Percentiles rank a stretch among this genome's conserved stretches.
phyloP scores from a whole-genome alignment of 2,888 invertebrate genomes.

The Fissipunctia ypsillon region DNA sequence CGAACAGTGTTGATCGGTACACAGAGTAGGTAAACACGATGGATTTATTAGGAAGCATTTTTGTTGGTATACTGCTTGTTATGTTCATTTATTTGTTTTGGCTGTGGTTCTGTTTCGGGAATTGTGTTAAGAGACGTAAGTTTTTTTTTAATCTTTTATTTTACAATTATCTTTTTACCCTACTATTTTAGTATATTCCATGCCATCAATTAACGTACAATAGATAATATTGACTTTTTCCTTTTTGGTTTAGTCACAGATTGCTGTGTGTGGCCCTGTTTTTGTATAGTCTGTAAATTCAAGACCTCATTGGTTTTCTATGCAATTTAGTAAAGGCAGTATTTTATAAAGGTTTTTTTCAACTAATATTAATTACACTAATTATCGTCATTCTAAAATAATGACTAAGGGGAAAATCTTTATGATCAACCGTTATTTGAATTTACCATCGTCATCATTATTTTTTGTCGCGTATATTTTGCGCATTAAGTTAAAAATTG shows the following conservation, averaged over 20 bases:
- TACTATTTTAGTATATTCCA: background rate
- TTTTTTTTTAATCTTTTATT: constrained; percentile 40
- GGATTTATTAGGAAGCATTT: constrained; percentile 74
- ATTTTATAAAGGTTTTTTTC: background rate
- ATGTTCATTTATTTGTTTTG: constrained; percentile 84
- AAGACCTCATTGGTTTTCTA: background rate
- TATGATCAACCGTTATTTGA: background rate
- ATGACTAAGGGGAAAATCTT: background rate
- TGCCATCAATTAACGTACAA: background rate
- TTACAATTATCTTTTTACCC: too few relatives aligned
- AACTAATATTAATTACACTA: background rate
- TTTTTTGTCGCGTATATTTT: background rate
- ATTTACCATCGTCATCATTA: background rate
- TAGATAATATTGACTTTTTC: background rate
- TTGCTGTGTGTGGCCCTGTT: background rate
- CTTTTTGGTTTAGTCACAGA: background rate
- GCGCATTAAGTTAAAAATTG: background rate
- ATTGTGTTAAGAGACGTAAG: constrained; percentile 79
- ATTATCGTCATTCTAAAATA: background rate
- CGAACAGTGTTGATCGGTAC: constrained; percentile 43
- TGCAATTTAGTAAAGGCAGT: background rate
- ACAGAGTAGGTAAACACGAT: constrained; percentile 71
- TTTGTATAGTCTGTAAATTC: background rate
- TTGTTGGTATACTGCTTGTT: constrained; percentile 74
- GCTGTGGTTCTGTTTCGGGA: constrained; percentile 87